A percentile compares a stretch with the other conserved stretches of the same genome.
Evolutionary conservation across 1,140 invertebrate genomes (phyloP).

Genomic region (Hyphantria cunea): DNA sequence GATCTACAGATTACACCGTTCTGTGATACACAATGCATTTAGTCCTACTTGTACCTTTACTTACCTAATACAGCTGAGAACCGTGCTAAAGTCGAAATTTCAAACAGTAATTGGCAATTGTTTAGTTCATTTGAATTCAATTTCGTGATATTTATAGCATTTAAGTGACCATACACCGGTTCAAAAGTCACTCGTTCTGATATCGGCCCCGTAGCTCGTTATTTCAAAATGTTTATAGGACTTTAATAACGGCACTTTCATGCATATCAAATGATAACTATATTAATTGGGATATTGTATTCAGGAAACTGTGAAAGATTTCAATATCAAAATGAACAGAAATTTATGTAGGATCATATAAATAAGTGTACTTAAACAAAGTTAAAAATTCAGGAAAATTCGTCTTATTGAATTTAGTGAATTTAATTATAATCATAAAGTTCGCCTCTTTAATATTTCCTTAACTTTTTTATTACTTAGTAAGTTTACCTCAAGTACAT

Average conservation of each 20-base stretch:
- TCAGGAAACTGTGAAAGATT: too few species aligned
- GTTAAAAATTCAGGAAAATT: too few species aligned
- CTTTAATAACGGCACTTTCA: not conserved
- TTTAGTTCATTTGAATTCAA: constrained; percentile 40
- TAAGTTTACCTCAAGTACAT: too few species aligned
- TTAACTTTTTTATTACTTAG: too few species aligned
- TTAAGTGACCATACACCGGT: constrained; percentile 28
- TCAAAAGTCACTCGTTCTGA: constrained; percentile 20
- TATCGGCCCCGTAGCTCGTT: constrained; percentile 5
- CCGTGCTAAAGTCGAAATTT: constrained; percentile 38
- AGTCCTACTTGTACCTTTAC: constrained; percentile 30
- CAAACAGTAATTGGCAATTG: constrained; percentile 49
- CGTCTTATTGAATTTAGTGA: too few species aligned
- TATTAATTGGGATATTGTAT: too few species aligned
- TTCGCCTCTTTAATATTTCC: too few species aligned
- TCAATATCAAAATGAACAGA: too few species aligned
- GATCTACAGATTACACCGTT: constrained; percentile 47
- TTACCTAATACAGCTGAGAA: constrained; percentile 50
- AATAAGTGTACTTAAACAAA: too few species aligned
- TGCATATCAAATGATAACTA: not conserved
- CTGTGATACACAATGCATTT: constrained; percentile 32
- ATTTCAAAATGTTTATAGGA: constrained; percentile 16
- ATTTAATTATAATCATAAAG: too few species aligned
- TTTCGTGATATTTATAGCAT: constrained; percentile 40
- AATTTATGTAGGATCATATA: too few species aligned